Percentiles rank a stretch among this genome's conserved stretches.
Conservation (phyloP, 2,888 invertebrate genomes). For the Pachliopta kotzebuea region DNA sequence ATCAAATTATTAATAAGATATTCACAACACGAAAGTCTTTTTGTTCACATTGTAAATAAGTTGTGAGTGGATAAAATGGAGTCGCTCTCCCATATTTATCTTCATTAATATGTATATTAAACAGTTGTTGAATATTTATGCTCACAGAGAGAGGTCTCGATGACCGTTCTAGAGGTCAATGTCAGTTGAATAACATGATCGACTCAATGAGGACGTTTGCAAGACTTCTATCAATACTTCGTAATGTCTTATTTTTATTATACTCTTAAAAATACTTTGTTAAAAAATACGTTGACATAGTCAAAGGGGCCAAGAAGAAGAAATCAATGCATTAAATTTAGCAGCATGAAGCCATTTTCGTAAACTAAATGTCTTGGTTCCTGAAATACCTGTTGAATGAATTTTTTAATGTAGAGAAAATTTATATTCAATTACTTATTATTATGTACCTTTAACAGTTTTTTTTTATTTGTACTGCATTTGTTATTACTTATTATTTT, state of each 20-base stretch:
- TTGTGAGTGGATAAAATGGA: constrained; percentile 36
- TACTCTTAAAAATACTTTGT: constrained; percentile 34
- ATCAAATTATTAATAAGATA: background rate
- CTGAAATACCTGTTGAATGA: no score
- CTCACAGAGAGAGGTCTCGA: constrained; percentile 57
- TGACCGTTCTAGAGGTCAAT: constrained; percentile 69
- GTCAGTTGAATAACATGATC: constrained; percentile 57
- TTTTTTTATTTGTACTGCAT: no score
- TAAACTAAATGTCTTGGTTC: no score
- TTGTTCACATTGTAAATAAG: constrained; percentile 32
- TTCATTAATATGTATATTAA: constrained; percentile 65
- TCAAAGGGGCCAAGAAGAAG: no score
- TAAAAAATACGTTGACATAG: no score
- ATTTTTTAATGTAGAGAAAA: no score
- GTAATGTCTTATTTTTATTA: constrained; percentile 44
- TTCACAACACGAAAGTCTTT: constrained; percentile 18
- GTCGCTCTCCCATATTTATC: constrained; percentile 48
- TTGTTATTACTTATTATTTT: no score
- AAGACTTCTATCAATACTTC: constrained; percentile 34
- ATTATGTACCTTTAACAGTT: no score
- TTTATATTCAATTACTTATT: no score
- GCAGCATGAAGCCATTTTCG: background rate
- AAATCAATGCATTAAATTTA: background rate
- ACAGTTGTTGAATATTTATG: constrained; percentile 63
- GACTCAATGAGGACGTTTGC: constrained; percentile 43